A percentile compares a stretch with the other conserved stretches of the same genome.
Evolutionary conservation across 2,888 invertebrate species (phyloP).

Genomic region (Troilus luridus): DNA sequence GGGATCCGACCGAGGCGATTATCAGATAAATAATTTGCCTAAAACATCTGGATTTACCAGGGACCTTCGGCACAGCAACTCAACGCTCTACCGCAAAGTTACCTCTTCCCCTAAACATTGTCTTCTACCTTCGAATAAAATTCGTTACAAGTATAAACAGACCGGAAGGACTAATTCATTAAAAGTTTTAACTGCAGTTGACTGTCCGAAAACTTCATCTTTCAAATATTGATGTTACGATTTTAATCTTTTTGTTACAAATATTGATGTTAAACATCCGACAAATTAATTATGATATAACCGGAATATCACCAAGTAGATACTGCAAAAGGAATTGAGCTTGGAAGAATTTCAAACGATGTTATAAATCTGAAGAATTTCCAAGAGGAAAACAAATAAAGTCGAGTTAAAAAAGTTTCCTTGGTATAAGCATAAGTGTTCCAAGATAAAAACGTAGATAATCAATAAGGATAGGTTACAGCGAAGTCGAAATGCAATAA

Average conservation of each 20-base stretch:
- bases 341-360: neutral
- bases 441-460: neutral
- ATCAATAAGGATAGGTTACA: neutral
- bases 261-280: neutral
- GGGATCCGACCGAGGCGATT: too few relatives aligned
- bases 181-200: too few relatives aligned
- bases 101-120: too few relatives aligned
- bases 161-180: too few relatives aligned
- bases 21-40: too few relatives aligned
- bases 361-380: neutral
- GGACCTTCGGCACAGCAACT: too few relatives aligned
- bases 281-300: neutral
- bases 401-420: neutral
- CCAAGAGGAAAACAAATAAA: conserved; percentile 11
- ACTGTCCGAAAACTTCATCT: too few relatives aligned
- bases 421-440: neutral
- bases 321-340: neutral
- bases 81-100: too few relatives aligned
- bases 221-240: too few relatives aligned
- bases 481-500: neutral
- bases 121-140: too few relatives aligned
- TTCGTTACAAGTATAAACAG: too few relatives aligned
- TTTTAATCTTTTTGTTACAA: neutral
- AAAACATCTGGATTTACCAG: too few relatives aligned
- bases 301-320: neutral